Evolutionary conservation across 2,797 vertebrate genomes (phyloP).

Genomic region (Ispidina lecontei): DNA sequence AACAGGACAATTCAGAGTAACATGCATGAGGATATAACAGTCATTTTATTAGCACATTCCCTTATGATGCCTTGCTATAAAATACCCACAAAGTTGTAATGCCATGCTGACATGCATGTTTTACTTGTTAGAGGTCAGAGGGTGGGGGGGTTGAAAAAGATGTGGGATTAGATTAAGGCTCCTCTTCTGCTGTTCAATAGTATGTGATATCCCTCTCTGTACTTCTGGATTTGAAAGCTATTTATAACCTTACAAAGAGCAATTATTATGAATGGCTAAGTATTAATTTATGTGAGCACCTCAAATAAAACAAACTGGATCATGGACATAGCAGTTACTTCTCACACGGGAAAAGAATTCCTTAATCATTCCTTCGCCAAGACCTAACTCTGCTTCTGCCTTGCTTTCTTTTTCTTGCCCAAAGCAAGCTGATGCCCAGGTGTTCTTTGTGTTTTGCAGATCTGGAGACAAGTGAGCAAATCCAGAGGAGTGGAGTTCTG

Average conservation of each 20-base stretch:
- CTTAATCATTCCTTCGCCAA: neutral
- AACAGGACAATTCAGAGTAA: neutral
- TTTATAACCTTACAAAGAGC: neutral
- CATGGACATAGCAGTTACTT: neutral
- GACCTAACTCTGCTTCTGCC: neutral
- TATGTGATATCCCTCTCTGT: neutral
- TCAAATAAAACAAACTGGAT: neutral
- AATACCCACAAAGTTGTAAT: neutral
- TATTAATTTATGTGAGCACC: neutral
- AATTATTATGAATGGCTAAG: neutral
- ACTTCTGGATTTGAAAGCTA: neutral
- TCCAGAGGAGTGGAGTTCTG: conserved; percentile 92
- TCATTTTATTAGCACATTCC: neutral
- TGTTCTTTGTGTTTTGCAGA: conserved; percentile 82
- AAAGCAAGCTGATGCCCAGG: neutral
- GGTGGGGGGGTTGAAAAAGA: neutral
- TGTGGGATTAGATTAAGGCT: neutral
- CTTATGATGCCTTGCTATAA: neutral
- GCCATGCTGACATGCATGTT: neutral
- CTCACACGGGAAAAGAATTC: neutral
- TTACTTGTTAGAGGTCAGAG: neutral
- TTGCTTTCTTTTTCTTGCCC: neutral
- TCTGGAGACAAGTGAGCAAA: conserved; percentile 92
- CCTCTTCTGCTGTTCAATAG: neutral
- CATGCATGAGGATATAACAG: neutral